Evolutionary conservation across 1,140 invertebrate species (phyloP).

Genomic region (Drosophila ambigua): DNA sequence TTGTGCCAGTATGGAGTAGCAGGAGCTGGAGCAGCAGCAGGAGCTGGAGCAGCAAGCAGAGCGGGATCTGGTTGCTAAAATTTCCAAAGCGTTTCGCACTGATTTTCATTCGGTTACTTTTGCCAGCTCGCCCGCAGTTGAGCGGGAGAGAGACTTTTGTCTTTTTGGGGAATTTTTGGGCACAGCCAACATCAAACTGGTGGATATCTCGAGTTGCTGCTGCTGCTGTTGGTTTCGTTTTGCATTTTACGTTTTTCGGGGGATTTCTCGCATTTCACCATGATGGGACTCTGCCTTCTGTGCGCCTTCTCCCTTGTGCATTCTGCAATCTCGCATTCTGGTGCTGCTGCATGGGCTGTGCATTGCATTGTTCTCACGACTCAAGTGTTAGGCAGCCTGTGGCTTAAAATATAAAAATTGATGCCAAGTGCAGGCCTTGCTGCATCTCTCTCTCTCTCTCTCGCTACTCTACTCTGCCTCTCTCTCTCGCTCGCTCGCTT

Average conservation of each 20-base stretch:
- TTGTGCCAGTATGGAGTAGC: neutral
- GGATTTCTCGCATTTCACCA: slow-evolving; percentile 12
- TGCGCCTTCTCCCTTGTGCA: slow-evolving; percentile 25
- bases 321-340: slow-evolving; percentile 56
- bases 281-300: no score
- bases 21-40: neutral
- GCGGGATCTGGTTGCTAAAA: slow-evolving; percentile 37
- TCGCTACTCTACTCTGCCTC: neutral
- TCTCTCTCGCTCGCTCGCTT: slow-evolving; percentile 20
- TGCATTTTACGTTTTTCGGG: slow-evolving; percentile 43
- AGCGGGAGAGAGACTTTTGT: slow-evolving; percentile 30
- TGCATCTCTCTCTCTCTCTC: slow-evolving; percentile 37
- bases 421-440: slow-evolving; percentile 76
- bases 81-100: slow-evolving; percentile 64
- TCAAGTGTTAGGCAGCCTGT: slow-evolving; percentile 73
- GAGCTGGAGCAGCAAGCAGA: slow-evolving; percentile 10
- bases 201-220: slow-evolving; percentile 33
- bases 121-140: slow-evolving; percentile 17
- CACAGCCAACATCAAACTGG: slow-evolving; percentile 38
- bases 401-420: slow-evolving; percentile 81
- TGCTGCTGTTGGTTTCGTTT: slow-evolving; percentile 20
- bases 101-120: slow-evolving; percentile 72
- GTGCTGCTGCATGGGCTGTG: slow-evolving; percentile 61
- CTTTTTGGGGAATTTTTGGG: slow-evolving; percentile 32
- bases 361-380: slow-evolving; percentile 73